A percentile compares a stretch with the other conserved stretches of the same genome.
These are phyloP conservation scores for Cenopis cana DNA, from an alignment of 2,888 invertebrate species.

Conservation along the genomic window DNA sequence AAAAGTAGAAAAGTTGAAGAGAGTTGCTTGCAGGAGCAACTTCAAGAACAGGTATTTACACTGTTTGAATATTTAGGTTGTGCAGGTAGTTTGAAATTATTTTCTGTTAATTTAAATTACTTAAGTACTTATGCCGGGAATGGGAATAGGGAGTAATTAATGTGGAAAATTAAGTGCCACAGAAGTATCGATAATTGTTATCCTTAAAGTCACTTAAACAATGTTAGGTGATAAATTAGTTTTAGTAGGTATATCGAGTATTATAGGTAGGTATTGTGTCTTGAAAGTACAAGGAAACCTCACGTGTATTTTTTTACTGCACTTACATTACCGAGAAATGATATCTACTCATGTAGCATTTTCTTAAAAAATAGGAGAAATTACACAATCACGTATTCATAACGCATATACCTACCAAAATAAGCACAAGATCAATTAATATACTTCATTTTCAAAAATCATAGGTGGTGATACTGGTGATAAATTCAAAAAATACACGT, in stretches of 20 bases:
- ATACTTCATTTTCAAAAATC: too few relatives aligned
- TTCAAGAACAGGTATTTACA: slow-evolving; percentile 84
- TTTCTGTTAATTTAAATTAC: slow-evolving; percentile 57
- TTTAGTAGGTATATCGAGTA: neutral
- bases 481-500: too few relatives aligned
- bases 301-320: too few relatives aligned
- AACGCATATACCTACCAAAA: too few relatives aligned
- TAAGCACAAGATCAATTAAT: too few relatives aligned
- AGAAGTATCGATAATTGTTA: slow-evolving; percentile 1
- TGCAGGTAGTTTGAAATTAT: slow-evolving; percentile 71
- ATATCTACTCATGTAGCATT: too few relatives aligned
- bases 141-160: neutral
- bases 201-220: neutral
- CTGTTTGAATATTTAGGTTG: slow-evolving; percentile 82
- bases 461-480: too few relatives aligned
- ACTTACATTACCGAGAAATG: too few relatives aligned
- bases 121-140: slow-evolving; percentile 36
- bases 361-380: too few relatives aligned
- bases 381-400: too few relatives aligned
- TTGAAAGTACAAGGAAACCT: too few relatives aligned
- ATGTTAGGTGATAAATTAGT: neutral
- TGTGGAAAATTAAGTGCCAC: neutral
- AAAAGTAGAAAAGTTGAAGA: slow-evolving; percentile 84
- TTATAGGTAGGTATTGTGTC: neutral
- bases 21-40: slow-evolving; percentile 84